phyloP scores from a whole-genome alignment of 2,888 invertebrate genomes.

The Lithosia quadra region DNA sequence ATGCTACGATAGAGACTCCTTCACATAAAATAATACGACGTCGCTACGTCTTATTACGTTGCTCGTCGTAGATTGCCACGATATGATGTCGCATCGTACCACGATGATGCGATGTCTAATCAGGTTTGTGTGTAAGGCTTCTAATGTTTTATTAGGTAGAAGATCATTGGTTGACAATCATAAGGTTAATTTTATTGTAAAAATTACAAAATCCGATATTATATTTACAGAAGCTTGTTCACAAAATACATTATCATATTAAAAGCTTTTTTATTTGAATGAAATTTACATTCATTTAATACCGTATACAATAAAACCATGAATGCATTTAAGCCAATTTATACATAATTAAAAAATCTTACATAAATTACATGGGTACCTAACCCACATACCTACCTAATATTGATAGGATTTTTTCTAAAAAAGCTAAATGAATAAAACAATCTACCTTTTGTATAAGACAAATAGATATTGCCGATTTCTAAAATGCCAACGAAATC shows the following conservation, averaged over 20 bases:
- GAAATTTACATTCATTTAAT: constrained; percentile 31
- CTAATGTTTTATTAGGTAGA: not conserved
- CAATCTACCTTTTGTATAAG: constrained; percentile 23
- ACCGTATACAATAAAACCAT: constrained; percentile 25
- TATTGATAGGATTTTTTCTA: not conserved
- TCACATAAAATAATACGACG: not conserved
- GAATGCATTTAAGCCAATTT: constrained; percentile 13
- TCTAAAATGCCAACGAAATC: constrained; percentile 27
- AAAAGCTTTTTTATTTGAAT: constrained; percentile 25
- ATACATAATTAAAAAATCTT: constrained; percentile 9
- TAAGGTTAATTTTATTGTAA: not conserved
- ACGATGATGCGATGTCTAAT: too few relatives aligned
- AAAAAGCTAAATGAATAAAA: constrained; percentile 7
- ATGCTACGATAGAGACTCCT: not conserved
- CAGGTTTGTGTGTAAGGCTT: too few relatives aligned
- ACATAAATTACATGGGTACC: not conserved
- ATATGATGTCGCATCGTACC: too few relatives aligned
- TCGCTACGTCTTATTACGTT: too few relatives aligned
- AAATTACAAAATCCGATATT: constrained; percentile 1
- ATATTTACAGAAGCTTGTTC: constrained; percentile 5
- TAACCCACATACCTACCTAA: too few relatives aligned
- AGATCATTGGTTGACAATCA: not conserved
- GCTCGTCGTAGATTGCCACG: too few relatives aligned
- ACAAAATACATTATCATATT: not conserved
- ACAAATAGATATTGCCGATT: constrained; percentile 9